Evolutionary conservation across 2,888 invertebrate genomes (phyloP).

Genomic region (Metallyticus violacea): DNA sequence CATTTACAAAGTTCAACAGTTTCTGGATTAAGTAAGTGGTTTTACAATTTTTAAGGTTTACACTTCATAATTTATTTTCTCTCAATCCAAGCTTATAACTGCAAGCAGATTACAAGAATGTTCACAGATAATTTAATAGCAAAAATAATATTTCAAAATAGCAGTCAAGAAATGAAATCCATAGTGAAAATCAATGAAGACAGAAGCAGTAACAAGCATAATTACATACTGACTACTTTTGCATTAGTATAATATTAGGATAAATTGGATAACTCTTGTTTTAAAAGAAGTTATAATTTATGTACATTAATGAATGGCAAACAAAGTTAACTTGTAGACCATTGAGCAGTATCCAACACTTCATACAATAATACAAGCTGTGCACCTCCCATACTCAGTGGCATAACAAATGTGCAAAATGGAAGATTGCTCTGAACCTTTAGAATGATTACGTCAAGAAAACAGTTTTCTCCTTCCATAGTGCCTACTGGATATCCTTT

Average conservation of each 20-base stretch:
- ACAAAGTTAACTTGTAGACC: neutral
- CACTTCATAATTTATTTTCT: neutral
- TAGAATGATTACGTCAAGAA: no score
- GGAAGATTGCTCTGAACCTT: no score
- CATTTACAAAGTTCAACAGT: neutral
- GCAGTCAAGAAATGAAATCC: neutral
- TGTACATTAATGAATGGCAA: neutral
- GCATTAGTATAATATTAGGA: neutral
- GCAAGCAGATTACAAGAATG: neutral
- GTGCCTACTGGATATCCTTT: no score
- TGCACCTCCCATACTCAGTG: no score
- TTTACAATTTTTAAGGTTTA: neutral
- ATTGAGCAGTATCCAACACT: neutral
- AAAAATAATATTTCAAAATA: neutral
- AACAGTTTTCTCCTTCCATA: no score
- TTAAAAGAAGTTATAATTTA: neutral
- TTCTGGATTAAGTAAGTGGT: neutral
- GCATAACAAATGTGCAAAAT: no score
- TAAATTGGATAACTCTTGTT: neutral
- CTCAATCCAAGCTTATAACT: neutral
- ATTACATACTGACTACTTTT: constrained; percentile 24
- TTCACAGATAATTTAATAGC: neutral
- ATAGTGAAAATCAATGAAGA: neutral
- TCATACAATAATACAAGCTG: neutral
- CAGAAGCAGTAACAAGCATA: constrained; percentile 2